Base-by-base conservation (phyloP, 2,888 invertebrate species). In the Norana najaformis region DNA sequence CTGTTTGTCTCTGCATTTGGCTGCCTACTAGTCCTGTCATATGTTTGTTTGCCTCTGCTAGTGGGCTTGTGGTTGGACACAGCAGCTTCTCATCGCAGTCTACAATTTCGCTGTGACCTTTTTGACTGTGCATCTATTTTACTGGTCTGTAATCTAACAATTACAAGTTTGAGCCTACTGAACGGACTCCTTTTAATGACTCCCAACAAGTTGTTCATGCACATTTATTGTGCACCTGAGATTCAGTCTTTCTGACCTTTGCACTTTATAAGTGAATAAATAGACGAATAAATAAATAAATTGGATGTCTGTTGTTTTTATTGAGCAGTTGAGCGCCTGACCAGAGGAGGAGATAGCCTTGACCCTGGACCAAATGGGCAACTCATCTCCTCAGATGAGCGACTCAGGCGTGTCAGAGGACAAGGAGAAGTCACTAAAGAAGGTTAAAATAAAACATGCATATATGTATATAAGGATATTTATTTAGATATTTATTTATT, bases 311-410 rank as follows among this genome's bases (percentile, higher is more conserved):
- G 69, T 69, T 69, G n/a, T 47, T 47, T 47, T 4, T 69, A n/a
- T 69, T 85, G 5, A 1, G 37, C 85, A 85, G 85, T 85, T 34
- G 85, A 85, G 85, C 35, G 85, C 20, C 85, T 85, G 85, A 23
- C 85, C 35, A 85, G 85, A 14, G n/a, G 83, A 16, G 88, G 92
- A 91, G 88, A 89, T 41, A 85, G 88, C 36, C 53, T 92, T 37
- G 91, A 90, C 34, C 94, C 94, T 30, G 94, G 93, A 41, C 94
- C 94, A 35, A 94, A 93, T 83, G 94, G 94, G 16, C 93, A 92
- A 34, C 93, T 94, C 83, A 93, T 94, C 89, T 94, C 94, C 34
- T 92, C 93, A 8, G 93, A 93, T 88, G 94, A 94, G 91, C 91
- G 94, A 41, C 93, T 94, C 91, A 93, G 93, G 91, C 93, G 93